phyloP scores from a whole-genome alignment of 2,113 vertebrate species.

The Emydura subglobosa region DNA sequence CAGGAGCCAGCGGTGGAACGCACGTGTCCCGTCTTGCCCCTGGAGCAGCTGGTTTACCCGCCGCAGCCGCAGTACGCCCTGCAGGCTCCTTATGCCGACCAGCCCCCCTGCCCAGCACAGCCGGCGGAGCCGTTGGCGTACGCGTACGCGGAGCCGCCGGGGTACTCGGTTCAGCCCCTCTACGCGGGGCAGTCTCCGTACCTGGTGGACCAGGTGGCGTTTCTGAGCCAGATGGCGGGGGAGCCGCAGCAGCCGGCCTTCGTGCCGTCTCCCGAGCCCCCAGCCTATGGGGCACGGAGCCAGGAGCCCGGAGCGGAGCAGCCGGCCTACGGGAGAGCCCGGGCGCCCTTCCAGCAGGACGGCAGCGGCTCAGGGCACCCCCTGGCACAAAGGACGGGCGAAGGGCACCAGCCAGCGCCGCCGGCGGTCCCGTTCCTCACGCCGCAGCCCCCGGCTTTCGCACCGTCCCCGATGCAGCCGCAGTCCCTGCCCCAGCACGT shows the following conservation, averaged over 20 bases:
- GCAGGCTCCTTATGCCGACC: not conserved
- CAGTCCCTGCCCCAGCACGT: constrained; percentile 19
- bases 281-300: constrained; percentile 63
- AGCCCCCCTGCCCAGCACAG: not conserved
- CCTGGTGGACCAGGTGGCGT: not conserved
- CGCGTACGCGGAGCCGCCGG: not conserved
- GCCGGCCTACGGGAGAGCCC: not conserved
- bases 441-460: not conserved
- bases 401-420: not conserved
- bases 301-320: constrained; percentile 64
- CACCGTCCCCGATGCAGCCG: not conserved
- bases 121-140: too few relatives aligned
- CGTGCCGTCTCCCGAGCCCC: constrained; percentile 46
- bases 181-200: not conserved
- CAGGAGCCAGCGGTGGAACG: not conserved
- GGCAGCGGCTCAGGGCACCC: not conserved
- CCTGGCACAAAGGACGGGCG: not conserved
- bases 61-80: not conserved
- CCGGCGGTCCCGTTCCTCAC: not conserved
- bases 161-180: not conserved
- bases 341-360: not conserved
- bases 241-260: constrained; percentile 35
- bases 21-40: not conserved
- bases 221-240: not conserved
- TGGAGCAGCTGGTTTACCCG: not conserved